These are phyloP conservation scores for Oedothorax gibbosus DNA, from an alignment of 1,140 invertebrate genomes.

Conservation along the genomic window DNA sequence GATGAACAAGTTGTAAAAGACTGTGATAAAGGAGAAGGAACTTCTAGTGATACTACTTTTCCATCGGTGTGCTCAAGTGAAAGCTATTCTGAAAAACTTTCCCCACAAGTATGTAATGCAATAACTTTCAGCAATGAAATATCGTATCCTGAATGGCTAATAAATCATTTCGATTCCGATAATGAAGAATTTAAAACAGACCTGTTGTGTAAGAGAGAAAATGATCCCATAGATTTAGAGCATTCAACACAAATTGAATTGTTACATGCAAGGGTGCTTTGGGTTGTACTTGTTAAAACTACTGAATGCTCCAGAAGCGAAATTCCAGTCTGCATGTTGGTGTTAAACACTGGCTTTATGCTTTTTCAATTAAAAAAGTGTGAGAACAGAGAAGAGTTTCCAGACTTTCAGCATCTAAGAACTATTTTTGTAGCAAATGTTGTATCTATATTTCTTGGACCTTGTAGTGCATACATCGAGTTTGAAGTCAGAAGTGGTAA, in stretches of 20 bases:
- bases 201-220: not conserved
- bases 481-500: slow-evolving; percentile 18
- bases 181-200: not conserved
- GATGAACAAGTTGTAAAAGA: not conserved
- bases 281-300: slow-evolving; percentile 16
- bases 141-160: slow-evolving; percentile 36
- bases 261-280: slow-evolving; percentile 8
- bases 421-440: slow-evolving; percentile 10
- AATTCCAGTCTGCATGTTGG: slow-evolving; percentile 27
- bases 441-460: slow-evolving; percentile 26
- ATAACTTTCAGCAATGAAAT: slow-evolving; percentile 20
- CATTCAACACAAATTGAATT: not conserved
- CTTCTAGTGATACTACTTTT: slow-evolving; percentile 19
- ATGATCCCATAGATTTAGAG: not conserved
- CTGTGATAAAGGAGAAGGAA: not conserved
- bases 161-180: slow-evolving; percentile 4
- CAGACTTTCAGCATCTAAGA: slow-evolving; percentile 22
- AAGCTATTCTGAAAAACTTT: not conserved
- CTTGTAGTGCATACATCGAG: slow-evolving; percentile 41
- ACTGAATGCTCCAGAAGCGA: slow-evolving; percentile 7
- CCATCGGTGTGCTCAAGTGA: not conserved
- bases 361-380: slow-evolving; percentile 38
- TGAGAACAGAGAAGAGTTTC: not conserved
- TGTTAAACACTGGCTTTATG: slow-evolving; percentile 17
- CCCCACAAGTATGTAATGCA: not conserved